Evolutionary conservation across 2,113 vertebrate genomes (phyloP), one percentile per base, ranked within the genome.

Genomic region (Myxocyprinus asiaticus): DNA sequence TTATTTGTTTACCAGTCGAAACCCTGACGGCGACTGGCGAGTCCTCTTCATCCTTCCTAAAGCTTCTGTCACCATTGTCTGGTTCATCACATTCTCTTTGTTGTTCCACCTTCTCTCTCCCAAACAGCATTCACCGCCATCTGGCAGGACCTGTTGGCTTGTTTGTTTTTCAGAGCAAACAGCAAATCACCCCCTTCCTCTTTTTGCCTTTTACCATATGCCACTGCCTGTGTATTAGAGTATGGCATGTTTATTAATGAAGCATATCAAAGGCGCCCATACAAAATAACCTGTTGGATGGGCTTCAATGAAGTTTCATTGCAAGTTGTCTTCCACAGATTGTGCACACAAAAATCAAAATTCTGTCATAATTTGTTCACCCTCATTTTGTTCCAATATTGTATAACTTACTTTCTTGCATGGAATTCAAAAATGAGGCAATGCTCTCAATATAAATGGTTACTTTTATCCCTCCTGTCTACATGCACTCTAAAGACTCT

Each of bases 121-220:
- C 53, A 42, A 51, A 91, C 74, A 67, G 78, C 81, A 81, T 93
- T 92, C 91, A 88, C 93, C 92, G 87, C 96, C 96, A 98, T 98
- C 96, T 98, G 97, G 94, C 94, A 94, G 92, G 95, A 97, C 96
- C 95, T 97, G 96, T 98, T 98, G 95, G 94, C 94, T 93, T 98
- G 94, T 98, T 98, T 98, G 95, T 97, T 98, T 98, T 98, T 94
- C 93, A 92, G 94, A 95, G 93, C 96, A 95, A 98, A 97, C 96
- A 97, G 96, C 95, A 96, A 98, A 98, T 94, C 94, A 96, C 93
- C 95, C 91, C 93, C 97, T 92, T 96, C 95, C 95, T 96, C 94
- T 95, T 95, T 94, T 93, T 89, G 89, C 93, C 95, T 96, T 94
- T 94, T 94, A 93, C 95, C 97, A 98, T 98, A 98, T 98, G 96